Evolutionary conservation across 2,797 vertebrate species (phyloP).

Genomic region (Macropus fuliginosus): DNA sequence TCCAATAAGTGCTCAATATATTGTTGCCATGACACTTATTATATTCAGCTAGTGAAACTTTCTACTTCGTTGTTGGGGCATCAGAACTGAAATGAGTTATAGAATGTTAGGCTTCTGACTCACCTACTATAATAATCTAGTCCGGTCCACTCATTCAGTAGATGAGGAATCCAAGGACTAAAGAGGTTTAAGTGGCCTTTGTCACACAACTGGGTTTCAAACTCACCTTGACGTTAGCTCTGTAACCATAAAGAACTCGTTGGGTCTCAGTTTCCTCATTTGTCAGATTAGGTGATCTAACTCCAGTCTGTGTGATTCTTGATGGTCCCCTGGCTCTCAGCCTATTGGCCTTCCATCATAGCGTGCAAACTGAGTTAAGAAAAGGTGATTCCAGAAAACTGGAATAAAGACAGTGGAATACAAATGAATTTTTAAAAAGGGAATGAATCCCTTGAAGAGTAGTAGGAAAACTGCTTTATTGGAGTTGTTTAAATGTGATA

Average conservation of each 20-base stretch:
- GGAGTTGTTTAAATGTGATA: background rate
- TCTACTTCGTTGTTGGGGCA: background rate
- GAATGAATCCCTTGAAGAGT: background rate
- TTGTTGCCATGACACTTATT: no score
- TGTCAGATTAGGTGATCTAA: no score
- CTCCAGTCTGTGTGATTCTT: background rate
- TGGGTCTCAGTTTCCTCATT: no score
- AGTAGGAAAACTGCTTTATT: background rate
- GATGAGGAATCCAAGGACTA: background rate
- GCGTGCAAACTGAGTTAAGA: background rate
- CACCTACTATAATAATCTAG: background rate
- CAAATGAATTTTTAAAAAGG: no score
- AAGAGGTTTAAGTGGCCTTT: background rate
- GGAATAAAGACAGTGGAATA: no score
- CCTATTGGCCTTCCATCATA: background rate
- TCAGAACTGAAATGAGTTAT: background rate
- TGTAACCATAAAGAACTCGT: no score
- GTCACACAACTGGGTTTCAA: background rate
- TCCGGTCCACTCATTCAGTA: background rate
- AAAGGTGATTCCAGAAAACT: background rate
- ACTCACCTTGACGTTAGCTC: background rate
- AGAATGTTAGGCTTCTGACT: background rate
- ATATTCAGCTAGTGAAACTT: background rate
- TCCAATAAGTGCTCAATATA: background rate
- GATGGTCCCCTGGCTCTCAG: no score